Evolutionary conservation across 2,113 vertebrate species (phyloP), one percentile per base, ranked within the genome.

Genomic region (Megalops atlanticus): DNA sequence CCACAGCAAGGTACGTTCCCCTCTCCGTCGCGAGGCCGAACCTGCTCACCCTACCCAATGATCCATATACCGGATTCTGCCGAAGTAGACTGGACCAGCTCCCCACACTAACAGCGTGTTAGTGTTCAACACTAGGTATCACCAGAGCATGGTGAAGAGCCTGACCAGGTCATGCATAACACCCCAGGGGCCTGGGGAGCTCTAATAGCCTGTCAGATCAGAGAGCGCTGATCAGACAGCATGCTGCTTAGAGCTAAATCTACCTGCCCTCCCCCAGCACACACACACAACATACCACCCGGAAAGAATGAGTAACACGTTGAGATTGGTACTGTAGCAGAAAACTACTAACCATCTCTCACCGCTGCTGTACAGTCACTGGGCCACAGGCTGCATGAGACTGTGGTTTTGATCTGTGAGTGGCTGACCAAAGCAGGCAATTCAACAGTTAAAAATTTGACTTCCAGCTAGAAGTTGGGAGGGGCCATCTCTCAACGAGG

Each of bases 1-100:
- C 83, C 97, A 97, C 87, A 97, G 97, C 92, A 98, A 98, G 95
- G 96, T 97, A 93, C 18, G 6, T 1, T 33, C 76, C 0, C 77
- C 27, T 18, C 33, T 38, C 49, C 16, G 33, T 1, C 14, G 43
- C 14, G 43, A 45, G 14, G 14, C 43, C 14, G 43, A 14, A 45
- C 14, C 14, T 14, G 27, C 21, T 8, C 33, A n/a, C 69, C 43
- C 58, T 27, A n/a, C 58, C 58, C 33, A 36, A 38, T 18, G 5
- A 36, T 35, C 10, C 11, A 45, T 33, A 71, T 71, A 71, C 69
- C 69, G 69, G 69, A 71, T 71, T 71, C 69, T 71, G 69, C 69
- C 69, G 69, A 71, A 10, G 5, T 21, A 38, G 21, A 58, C 18
- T 58, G 58, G 2, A 64, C 58, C 58, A 31, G 31, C 58, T 5